Evolutionary conservation across 2,113 vertebrate genomes (phyloP).

Genomic region (Nibea albiflora): DNA sequence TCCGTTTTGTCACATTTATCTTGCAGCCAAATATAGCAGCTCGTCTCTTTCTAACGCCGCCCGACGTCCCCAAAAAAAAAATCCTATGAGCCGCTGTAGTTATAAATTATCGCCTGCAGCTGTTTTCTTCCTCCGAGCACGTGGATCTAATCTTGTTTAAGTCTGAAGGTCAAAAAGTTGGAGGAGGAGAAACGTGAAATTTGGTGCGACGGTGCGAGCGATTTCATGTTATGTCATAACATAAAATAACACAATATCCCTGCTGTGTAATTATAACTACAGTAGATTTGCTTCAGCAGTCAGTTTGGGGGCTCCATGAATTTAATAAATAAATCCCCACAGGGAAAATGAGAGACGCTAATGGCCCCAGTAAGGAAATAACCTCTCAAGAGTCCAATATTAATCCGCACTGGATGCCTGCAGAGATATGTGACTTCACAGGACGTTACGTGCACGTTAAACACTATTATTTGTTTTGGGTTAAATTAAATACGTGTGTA

Average conservation of each 20-base stretch:
- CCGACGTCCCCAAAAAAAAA: background rate
- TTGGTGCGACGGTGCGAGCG: background rate
- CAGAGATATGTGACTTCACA: background rate
- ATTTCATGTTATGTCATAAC: background rate
- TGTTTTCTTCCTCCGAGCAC: background rate
- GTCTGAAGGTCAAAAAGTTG: constrained; percentile 28
- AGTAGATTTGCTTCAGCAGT: background rate
- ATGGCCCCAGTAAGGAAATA: constrained; percentile 29
- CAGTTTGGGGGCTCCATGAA: background rate
- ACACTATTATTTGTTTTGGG: background rate
- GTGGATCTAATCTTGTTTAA: constrained; percentile 22
- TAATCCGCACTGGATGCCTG: background rate
- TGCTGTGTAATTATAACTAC: constrained; percentile 20
- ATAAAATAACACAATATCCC: background rate
- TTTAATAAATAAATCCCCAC: constrained; percentile 22
- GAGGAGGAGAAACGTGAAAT: constrained; percentile 17
- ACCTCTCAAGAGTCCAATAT: constrained; percentile 18
- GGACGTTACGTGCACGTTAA: background rate
- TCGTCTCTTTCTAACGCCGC: background rate
- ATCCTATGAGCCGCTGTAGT: background rate
- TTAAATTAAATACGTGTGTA: constrained; percentile 2
- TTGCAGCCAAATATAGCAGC: constrained; percentile 17
- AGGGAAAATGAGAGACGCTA: constrained; percentile 11
- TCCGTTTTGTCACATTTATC: constrained; percentile 45
- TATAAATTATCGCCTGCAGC: constrained; percentile 18